Conservation (phyloP, 2,888 invertebrate species). For the Leptopterna dolabrata region DNA sequence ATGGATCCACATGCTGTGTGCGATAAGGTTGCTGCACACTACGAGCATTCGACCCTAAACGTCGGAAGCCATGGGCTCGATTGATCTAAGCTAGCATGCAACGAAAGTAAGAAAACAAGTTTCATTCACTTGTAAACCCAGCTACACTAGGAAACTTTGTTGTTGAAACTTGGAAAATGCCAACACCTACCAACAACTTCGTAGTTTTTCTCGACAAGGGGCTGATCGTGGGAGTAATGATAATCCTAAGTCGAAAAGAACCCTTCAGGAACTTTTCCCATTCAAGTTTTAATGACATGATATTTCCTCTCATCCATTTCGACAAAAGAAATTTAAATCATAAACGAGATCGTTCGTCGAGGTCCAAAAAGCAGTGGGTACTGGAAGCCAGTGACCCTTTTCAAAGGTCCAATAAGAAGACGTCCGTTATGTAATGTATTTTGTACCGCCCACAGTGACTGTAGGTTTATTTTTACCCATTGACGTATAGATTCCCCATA, state of each 20-base stretch:
- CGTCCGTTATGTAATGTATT: neutral
- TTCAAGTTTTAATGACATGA: neutral
- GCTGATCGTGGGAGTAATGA: neutral
- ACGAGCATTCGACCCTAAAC: too few relatives aligned
- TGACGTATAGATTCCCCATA: neutral
- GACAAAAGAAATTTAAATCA: neutral
- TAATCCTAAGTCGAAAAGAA: neutral
- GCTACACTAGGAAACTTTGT: too few relatives aligned
- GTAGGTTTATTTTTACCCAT: neutral
- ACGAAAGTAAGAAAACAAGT: too few relatives aligned
- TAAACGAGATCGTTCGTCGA: neutral
- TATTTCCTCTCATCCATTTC: neutral
- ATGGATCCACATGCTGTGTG: too few relatives aligned
- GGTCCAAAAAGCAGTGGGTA: neutral
- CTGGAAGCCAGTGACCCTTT: neutral
- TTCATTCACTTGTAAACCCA: too few relatives aligned
- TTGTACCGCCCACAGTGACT: neutral
- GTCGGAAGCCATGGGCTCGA: too few relatives aligned
- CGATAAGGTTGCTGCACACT: too few relatives aligned
- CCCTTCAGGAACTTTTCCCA: neutral
- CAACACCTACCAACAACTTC: neutral
- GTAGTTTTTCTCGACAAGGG: neutral
- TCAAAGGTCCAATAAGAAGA: neutral
- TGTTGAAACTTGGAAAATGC: too few relatives aligned
- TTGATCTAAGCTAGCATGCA: too few relatives aligned